phyloP scores from a whole-genome alignment of 92 coral and sea anemone species.

The Actinernus sp. region DNA sequence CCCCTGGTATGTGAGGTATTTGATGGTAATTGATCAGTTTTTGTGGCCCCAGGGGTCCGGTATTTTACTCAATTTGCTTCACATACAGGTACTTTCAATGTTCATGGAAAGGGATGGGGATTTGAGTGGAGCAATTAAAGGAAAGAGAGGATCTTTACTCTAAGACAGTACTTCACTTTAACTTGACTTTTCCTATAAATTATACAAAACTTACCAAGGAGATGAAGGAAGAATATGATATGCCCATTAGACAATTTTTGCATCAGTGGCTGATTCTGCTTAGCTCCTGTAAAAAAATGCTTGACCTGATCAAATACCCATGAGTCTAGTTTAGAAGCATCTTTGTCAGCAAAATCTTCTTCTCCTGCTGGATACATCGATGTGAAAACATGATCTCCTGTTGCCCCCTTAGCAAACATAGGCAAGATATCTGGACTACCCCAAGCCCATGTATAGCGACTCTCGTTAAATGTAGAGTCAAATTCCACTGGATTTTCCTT shows the following conservation, averaged over 20 bases:
- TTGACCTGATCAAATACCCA: conserved; percentile 97
- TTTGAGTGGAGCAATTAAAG: too few species aligned
- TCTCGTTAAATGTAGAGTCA: conserved; percentile 97
- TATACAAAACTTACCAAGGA: conserved; percentile 93
- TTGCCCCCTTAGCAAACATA: conserved; percentile 99
- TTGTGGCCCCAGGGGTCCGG: too few species aligned
- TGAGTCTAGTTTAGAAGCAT: conserved; percentile 86
- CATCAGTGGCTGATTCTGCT: conserved; percentile 59
- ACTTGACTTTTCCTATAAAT: too few species aligned
- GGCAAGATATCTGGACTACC: conserved; percentile 99
- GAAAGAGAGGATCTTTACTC: too few species aligned
- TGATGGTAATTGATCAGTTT: too few species aligned
- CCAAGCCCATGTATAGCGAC: conserved; percentile 95
- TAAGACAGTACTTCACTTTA: too few species aligned
- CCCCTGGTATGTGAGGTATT: too few species aligned
- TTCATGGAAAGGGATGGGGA: too few species aligned
- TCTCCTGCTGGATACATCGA: conserved; percentile 81
- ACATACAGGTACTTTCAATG: too few species aligned
- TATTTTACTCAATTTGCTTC: too few species aligned
- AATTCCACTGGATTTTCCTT: conserved; percentile 98
- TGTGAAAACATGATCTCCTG: conserved; percentile 92
- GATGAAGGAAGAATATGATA: conserved; percentile 91
- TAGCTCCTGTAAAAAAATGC: conserved; percentile 71
- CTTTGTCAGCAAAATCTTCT: conserved; percentile 95
- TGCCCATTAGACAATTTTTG: conserved; percentile 65